Base-by-base conservation (phyloP, 2,113 vertebrate genomes). In the Seriola rivoliana region DNA sequence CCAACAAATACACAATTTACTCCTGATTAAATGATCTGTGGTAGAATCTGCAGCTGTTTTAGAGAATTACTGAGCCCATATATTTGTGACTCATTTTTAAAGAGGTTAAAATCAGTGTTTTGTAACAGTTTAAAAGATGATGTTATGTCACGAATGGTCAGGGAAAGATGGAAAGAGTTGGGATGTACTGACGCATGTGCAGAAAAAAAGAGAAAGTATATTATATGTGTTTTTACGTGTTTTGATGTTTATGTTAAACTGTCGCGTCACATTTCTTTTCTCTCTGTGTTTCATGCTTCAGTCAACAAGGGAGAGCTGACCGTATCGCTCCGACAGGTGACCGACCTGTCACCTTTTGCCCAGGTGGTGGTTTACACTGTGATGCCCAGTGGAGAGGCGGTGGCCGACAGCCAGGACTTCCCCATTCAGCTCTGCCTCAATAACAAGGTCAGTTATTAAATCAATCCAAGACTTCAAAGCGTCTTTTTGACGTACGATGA, bases 381-480 rank as follows among this genome's bases (percentile, higher is more conserved):
- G 40, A 90, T 95, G 74, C 93, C 96, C n/a, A 88, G 57, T 5
- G 94, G 94, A 4, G 96, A 97, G 76, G 62, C 93, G 10, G 90
- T 98, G 3, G 97, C 96, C 0, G 97, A 98, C 92, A 96, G 96
- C 87, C 54, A 54, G 62, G 90, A 94, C 88, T 96, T 96, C 65
- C 48, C 88, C 0, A 48, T 96, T 81, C 90, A 96, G 76, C 92
- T 94, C 0, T 98, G 97, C 82, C 95, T 98, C 71, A 85, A 59
- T 14, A 97, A 98, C 93, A 96, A 97, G 96, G 97, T 97, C 25
- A 17, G 9, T 34, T 17, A 19, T 21, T 25, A 48, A 32, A 42
- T 42, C 11, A 25, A 54, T 4, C 34, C 17, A n/a, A 25, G 25
- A 63, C 4, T 12, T 42, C 60, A 58, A 66, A 71, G 14, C 12